Conservation (phyloP, 1,140 invertebrate species). For the Kradibia gibbosae region DNA sequence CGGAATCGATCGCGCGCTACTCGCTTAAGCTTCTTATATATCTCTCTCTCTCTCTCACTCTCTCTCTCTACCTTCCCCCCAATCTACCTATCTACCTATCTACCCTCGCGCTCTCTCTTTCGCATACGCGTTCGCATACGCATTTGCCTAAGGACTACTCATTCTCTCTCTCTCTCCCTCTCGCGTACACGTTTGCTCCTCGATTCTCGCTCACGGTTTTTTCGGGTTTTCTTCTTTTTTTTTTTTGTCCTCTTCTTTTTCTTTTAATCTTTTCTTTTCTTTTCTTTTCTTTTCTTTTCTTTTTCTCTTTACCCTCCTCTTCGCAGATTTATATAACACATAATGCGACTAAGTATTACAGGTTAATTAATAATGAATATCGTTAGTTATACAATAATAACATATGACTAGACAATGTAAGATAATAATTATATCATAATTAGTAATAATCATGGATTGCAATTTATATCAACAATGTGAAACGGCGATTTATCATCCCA, state of each 20-base stretch:
- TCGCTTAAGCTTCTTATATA: constrained; percentile 37
- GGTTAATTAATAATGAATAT: constrained; percentile 74
- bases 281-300: too few species aligned
- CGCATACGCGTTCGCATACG: too few species aligned
- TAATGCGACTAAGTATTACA: constrained; percentile 74
- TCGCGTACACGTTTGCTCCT: constrained; percentile 26
- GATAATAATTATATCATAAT: constrained; percentile 74
- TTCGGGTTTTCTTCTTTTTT: constrained; percentile 50
- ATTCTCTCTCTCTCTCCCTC: constrained; percentile 27
- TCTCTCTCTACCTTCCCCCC: too few species aligned
- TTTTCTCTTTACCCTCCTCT: too few species aligned
- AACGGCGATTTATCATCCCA: constrained; percentile 62
- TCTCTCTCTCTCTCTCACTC: constrained; percentile 32
- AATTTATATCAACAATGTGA: constrained; percentile 73
- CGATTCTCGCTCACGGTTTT: constrained; percentile 51
- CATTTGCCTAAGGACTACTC: constrained; percentile 32
- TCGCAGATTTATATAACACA: constrained; percentile 70
- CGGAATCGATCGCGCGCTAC: constrained; percentile 27
- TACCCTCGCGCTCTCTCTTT: too few species aligned
- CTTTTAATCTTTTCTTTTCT: too few species aligned
- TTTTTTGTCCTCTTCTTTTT: too few species aligned
- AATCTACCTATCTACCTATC: too few species aligned
- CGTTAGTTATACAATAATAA: constrained; percentile 74
- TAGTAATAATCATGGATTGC: constrained; percentile 74
- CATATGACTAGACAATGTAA: constrained; percentile 74